phyloP scores from a whole-genome alignment of 2,888 invertebrate genomes.

The Ctena decussata region DNA sequence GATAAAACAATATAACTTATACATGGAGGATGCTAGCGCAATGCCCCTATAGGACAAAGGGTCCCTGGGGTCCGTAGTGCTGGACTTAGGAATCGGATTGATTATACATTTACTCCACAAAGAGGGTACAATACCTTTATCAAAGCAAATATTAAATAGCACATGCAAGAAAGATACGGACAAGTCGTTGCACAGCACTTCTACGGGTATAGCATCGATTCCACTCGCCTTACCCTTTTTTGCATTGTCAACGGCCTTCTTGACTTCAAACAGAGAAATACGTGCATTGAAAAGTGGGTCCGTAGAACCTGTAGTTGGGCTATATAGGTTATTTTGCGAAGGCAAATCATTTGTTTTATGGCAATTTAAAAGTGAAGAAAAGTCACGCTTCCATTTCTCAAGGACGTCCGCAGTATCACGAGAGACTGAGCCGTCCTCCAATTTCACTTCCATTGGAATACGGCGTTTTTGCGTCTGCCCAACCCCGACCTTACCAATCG shows the following conservation, averaged over 20 bases:
- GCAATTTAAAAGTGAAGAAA: background rate
- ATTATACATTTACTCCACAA: constrained; percentile 39
- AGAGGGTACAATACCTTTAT: constrained; percentile 25
- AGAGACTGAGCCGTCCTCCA: background rate
- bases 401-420: too few species aligned
- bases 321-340: too few species aligned
- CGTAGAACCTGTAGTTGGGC: background rate
- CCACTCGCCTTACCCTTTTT: constrained; percentile 36
- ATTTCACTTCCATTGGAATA: background rate
- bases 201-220: constrained; percentile 24
- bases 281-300: constrained; percentile 1
- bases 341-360: background rate
- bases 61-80: constrained; percentile 20
- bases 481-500: background rate
- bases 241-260: constrained; percentile 15
- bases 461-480: background rate
- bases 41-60: constrained; percentile 41
- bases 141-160: constrained; percentile 46
- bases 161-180: constrained; percentile 17
- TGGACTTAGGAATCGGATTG: constrained; percentile 34
- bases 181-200: constrained; percentile 32
- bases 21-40: constrained; percentile 19
- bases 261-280: background rate
- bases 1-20: constrained; percentile 39
- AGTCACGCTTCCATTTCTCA: background rate